Percentiles rank a stretch among this genome's conserved stretches.
Evolutionary conservation across 2,113 vertebrate species (phyloP).

Genomic region (Cisticola juncidis): DNA sequence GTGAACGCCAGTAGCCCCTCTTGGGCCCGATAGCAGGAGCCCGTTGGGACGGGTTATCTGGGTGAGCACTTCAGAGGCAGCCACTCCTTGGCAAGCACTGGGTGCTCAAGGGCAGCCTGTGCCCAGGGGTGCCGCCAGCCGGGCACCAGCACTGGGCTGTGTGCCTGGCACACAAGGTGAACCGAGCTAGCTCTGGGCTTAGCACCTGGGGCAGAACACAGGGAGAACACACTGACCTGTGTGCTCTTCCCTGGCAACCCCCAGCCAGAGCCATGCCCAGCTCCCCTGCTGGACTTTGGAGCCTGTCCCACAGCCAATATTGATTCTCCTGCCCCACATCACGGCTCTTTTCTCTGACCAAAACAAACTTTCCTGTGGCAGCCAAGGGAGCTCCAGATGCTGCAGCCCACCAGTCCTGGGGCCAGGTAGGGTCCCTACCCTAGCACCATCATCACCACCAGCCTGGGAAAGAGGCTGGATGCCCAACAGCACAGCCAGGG

Average conservation of each 20-base stretch:
- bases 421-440: neutral
- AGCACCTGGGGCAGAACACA: neutral
- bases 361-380: neutral
- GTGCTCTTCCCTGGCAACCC: neutral
- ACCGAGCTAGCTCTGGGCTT: neutral
- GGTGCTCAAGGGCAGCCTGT: neutral
- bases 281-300: slow-evolving; percentile 2
- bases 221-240: accelerated
- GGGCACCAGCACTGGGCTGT: neutral
- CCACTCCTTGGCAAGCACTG: neutral
- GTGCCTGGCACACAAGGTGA: accelerated
- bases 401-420: neutral
- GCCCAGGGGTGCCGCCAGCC: neutral
- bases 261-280: accelerated
- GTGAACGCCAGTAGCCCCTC: accelerated
- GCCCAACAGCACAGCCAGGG: neutral
- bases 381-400: neutral
- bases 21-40: neutral
- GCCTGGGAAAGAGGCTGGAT: neutral
- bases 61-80: accelerated
- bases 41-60: accelerated
- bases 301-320: neutral
- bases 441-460: neutral
- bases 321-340: neutral
- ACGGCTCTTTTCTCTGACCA: neutral